Conservation (phyloP, 2,888 invertebrate genomes). For the Elysia crispata region DNA sequence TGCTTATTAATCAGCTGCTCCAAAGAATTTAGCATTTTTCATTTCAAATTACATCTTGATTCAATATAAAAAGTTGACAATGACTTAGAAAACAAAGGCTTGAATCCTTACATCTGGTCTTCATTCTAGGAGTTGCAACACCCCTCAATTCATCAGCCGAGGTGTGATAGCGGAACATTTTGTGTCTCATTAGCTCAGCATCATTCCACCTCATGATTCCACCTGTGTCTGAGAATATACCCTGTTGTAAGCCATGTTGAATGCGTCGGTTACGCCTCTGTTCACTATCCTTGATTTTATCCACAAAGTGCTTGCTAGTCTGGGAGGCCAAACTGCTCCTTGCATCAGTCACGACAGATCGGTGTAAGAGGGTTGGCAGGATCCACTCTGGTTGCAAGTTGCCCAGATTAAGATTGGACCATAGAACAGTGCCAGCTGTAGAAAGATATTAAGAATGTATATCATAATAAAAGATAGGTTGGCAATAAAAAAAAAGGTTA, state of each 20-base stretch:
- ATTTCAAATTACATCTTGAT: too few relatives aligned
- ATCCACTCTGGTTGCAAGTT: slow-evolving; percentile 58
- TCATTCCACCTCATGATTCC: not conserved
- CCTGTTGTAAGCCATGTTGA: slow-evolving; percentile 30
- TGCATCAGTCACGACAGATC: not conserved
- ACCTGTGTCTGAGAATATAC: slow-evolving; percentile 52
- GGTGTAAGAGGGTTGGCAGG: slow-evolving; percentile 49
- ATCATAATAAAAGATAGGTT: too few relatives aligned
- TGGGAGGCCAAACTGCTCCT: slow-evolving; percentile 47
- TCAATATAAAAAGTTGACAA: too few relatives aligned
- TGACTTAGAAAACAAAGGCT: too few relatives aligned
- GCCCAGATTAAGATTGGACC: slow-evolving; percentile 58
- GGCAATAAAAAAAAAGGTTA: too few relatives aligned
- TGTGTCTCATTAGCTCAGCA: slow-evolving; percentile 50
- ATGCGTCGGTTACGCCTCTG: slow-evolving; percentile 52
- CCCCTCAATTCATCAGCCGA: too few relatives aligned
- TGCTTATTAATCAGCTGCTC: too few relatives aligned
- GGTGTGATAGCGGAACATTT: slow-evolving; percentile 51
- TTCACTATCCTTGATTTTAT: slow-evolving; percentile 60
- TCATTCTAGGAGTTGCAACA: too few relatives aligned
- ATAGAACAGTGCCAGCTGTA: slow-evolving; percentile 53
- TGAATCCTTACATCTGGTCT: too few relatives aligned
- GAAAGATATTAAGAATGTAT: too few relatives aligned
- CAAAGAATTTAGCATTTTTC: too few relatives aligned
- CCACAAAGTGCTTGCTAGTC: slow-evolving; percentile 56